Percentiles rank a stretch among this genome's conserved stretches.
Evolutionary conservation across 2,797 vertebrate genomes (phyloP).

Genomic region (Salmo trutta): DNA sequence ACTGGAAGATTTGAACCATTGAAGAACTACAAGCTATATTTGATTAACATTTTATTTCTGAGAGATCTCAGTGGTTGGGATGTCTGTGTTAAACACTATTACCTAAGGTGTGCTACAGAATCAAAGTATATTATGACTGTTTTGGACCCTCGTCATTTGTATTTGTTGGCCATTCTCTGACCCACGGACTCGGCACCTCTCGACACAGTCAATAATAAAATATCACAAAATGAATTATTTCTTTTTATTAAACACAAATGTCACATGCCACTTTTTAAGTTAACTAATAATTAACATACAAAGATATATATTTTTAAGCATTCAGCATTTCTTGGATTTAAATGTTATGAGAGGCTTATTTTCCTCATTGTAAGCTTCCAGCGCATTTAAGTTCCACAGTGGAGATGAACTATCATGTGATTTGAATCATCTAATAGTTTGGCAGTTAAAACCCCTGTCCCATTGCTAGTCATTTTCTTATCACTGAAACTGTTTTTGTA

Average conservation of each 20-base stretch:
- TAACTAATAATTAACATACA: constrained; percentile 64
- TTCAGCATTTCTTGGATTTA: constrained; percentile 63
- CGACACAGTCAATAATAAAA: constrained; percentile 10
- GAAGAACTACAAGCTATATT: neutral
- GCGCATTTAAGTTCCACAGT: neutral
- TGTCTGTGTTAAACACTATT: neutral
- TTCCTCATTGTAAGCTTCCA: neutral
- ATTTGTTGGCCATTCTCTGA: neutral
- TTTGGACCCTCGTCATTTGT: neutral
- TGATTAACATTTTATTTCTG: neutral
- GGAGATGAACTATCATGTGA: neutral
- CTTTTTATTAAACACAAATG: constrained; percentile 22
- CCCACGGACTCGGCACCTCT: constrained; percentile 1
- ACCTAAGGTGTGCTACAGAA: neutral
- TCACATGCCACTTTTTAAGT: constrained; percentile 79
- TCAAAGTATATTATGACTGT: neutral
- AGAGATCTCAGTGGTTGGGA: neutral
- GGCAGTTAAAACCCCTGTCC: neutral
- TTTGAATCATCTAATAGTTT: neutral
- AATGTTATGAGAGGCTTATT: neutral
- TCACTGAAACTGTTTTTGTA: neutral
- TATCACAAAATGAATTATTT: neutral
- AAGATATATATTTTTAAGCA: constrained; percentile 68
- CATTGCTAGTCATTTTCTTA: neutral
- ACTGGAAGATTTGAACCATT: neutral